Evolutionary conservation across 2,888 invertebrate species (phyloP).

Genomic region (Drosophila histrio): DNA sequence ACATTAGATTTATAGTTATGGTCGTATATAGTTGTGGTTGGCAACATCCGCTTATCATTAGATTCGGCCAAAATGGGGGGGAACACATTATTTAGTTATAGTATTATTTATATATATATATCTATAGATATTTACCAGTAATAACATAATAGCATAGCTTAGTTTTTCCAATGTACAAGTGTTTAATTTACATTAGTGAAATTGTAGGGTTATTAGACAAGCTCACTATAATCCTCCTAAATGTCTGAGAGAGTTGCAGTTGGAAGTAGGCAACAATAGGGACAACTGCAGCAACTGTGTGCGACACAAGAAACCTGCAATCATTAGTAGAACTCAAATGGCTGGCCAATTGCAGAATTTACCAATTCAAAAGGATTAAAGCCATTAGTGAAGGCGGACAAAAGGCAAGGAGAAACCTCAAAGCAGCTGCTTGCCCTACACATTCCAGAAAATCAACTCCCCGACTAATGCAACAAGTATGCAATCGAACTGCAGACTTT

Average conservation of each 20-base stretch:
- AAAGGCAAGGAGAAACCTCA: background rate
- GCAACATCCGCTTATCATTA: slow-evolving; percentile 1
- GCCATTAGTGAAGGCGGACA: too few species aligned
- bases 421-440: background rate
- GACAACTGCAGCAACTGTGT: too few species aligned
- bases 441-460: background rate
- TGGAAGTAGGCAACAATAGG: too few species aligned
- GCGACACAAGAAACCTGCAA: too few species aligned
- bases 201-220: background rate
- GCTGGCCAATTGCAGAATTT: too few species aligned
- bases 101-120: background rate
- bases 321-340: too few species aligned
- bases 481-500: background rate
- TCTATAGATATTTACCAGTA: background rate
- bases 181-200: background rate
- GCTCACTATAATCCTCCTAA: background rate
- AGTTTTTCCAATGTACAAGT: background rate
- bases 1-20: background rate
- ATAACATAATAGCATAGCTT: background rate
- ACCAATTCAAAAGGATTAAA: too few species aligned
- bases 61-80: background rate
- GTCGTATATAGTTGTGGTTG: background rate
- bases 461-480: background rate
- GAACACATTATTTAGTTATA: slow-evolving; percentile 7
- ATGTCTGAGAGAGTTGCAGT: background rate